A percentile compares a stretch with the other conserved stretches of the same genome.
Conservation (phyloP, 2,797 vertebrate species). For the Pempheris klunzingeri region DNA sequence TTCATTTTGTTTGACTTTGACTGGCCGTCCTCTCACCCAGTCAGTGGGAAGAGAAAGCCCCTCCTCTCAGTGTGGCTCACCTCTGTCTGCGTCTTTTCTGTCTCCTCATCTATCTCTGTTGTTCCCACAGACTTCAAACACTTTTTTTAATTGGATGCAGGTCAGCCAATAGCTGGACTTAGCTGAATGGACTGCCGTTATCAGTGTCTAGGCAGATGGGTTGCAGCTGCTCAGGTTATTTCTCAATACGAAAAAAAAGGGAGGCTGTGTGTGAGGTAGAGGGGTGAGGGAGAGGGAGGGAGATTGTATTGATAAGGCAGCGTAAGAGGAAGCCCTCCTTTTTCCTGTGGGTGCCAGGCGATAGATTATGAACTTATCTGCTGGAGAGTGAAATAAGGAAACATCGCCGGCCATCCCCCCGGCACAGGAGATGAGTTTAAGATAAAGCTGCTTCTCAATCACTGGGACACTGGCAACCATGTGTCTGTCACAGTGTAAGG, state of each 20-base stretch:
- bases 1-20: constrained; percentile 63
- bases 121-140: constrained; percentile 67
- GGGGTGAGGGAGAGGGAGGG: constrained; percentile 22
- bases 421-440: constrained; percentile 69
- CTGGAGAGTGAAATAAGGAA: constrained; percentile 61
- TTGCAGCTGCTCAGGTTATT: constrained; percentile 70
- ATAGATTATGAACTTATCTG: constrained; percentile 77
- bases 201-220: constrained; percentile 74
- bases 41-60: not conserved
- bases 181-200: constrained; percentile 69
- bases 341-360: constrained; percentile 55
- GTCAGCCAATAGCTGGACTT: constrained; percentile 74
- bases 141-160: constrained; percentile 76
- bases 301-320: constrained; percentile 72
- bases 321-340: constrained; percentile 60
- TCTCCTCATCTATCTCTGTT: constrained; percentile 59
- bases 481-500: constrained; percentile 31
- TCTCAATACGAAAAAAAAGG: constrained; percentile 50
- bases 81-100: constrained; percentile 44
- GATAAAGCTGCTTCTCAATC: constrained; percentile 76
- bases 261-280: constrained; percentile 55
- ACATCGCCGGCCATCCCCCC: constrained; percentile 18
- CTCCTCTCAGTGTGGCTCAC: constrained; percentile 28
- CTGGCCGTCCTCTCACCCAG: constrained; percentile 23
- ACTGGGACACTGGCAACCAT: constrained; percentile 30